Evolutionary conservation across 2,113 vertebrate species (phyloP).

Genomic region (Campylomormyrus tamandua): DNA sequence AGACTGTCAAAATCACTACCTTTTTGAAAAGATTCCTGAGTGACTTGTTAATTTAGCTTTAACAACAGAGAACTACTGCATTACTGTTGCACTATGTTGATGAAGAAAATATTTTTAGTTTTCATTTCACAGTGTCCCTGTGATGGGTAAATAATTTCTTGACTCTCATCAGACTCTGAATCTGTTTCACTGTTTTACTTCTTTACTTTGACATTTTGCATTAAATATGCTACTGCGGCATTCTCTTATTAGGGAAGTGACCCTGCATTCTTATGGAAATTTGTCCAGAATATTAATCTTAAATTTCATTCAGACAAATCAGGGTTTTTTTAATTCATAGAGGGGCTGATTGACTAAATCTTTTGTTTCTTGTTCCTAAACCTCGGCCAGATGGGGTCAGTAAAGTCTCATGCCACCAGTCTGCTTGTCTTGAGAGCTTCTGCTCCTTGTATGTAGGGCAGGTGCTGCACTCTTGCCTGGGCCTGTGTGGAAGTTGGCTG

Average conservation of each 20-base stretch:
- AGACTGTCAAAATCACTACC: not conserved
- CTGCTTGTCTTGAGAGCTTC: not conserved
- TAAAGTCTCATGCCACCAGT: constrained; percentile 38
- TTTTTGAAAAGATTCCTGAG: not conserved
- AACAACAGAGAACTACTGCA: not conserved
- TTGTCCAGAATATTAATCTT: not conserved
- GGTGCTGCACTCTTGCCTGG: constrained; percentile 8
- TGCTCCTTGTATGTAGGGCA: constrained; percentile 17
- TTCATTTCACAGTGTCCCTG: not conserved
- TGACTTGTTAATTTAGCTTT: not conserved
- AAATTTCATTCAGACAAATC: not conserved
- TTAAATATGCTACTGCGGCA: not conserved
- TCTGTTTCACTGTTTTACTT: not conserved
- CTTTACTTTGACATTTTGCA: not conserved
- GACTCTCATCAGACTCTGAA: not conserved
- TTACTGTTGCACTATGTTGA: not conserved
- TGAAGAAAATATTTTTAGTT: not conserved
- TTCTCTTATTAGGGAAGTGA: not conserved
- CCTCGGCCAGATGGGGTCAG: constrained; percentile 55
- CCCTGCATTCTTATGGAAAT: not conserved
- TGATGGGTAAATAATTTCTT: not conserved
- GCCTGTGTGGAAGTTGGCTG: not conserved
- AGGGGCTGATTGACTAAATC: constrained; percentile 15
- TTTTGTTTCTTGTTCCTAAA: constrained; percentile 39
- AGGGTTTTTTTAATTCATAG: not conserved